Evolutionary conservation across 2,888 invertebrate species (phyloP), one percentile per base, ranked within the genome.

Genomic region (Nudaria mundana): DNA sequence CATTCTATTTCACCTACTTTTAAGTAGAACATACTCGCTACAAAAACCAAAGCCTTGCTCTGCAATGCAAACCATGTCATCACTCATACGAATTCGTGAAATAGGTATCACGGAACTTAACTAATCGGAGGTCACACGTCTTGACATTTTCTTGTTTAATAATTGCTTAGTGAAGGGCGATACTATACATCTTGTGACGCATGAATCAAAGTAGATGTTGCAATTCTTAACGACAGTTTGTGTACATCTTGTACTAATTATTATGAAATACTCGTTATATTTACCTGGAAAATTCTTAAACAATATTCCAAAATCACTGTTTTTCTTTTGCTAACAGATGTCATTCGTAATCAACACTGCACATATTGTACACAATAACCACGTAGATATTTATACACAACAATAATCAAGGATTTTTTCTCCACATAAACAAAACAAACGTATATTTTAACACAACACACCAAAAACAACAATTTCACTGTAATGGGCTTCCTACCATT

Each of bases 281-380:
- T 72, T 81, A 83, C 82, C 80, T 83, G 55, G 37, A 55, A 58
- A 44, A 50, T 8, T 30, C 43, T 43, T 18, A 42, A 44, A 31
- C 44, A 49, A 57, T 56, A 62, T 66, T 56, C 62, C 44, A 61
- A 52, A 51, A 58, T 58, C 71, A 71, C 72, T 76, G 80, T 81
- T 82, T 81, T 80, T 76, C 72, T 81, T 81, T 79, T 80, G 80
- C 76, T 83, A 78, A 58, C 76, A 83, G 79, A 83, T 81, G 83
- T 83, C 86, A 85, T 81, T 76, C 78, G 84, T 81, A 82, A 81
- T 82, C 79, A 85, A 81, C 83, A 78, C 76, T 74, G 73, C 81
- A 83, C 86, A 86, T 84, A 82, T 77, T 84, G 82, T 80, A 77
- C 71, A 78, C 79, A 67, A 66, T n/a, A 70, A 73, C 71, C 68